These are phyloP conservation scores for Thaumetopoea pityocampa DNA, from an alignment of 1,140 invertebrate genomes.

Conservation along the genomic window DNA sequence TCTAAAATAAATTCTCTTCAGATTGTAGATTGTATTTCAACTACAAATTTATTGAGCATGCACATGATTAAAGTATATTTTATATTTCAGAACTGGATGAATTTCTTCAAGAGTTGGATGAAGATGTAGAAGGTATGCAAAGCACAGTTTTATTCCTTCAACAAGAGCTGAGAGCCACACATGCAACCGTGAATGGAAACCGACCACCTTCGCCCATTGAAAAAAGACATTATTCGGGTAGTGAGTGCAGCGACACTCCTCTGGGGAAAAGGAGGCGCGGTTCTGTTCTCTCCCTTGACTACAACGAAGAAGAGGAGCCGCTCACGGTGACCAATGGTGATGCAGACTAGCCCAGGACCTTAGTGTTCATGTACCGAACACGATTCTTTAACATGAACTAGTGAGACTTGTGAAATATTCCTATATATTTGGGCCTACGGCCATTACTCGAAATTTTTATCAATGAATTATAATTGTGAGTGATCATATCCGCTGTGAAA, in stretches of 20 bases:
- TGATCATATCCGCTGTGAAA: conserved; percentile 31
- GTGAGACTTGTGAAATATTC: conserved; percentile 34
- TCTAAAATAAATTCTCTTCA: too few relatives aligned
- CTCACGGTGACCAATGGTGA: conserved; percentile 69
- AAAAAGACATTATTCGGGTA: conserved; percentile 74
- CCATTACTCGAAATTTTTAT: conserved; percentile 33
- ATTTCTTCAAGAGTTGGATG: conserved; percentile 96
- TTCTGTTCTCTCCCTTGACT: conserved; percentile 82
- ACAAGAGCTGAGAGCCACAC: conserved; percentile 88
- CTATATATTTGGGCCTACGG: conserved; percentile 20
- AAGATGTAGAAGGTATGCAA: conserved; percentile 99
- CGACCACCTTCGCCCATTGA: conserved; percentile 32
- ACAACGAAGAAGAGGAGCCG: conserved; percentile 81
- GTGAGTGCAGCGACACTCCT: conserved; percentile 62
- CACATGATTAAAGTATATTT: conserved; percentile 14
- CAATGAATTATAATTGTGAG: conserved; percentile 34
- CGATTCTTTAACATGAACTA: conserved; percentile 32
- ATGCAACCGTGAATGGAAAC: conserved; percentile 50
- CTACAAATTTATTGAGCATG: too few relatives aligned
- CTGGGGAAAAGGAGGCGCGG: conserved; percentile 79
- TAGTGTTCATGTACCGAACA: conserved; percentile 35
- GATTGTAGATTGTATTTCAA: too few relatives aligned
- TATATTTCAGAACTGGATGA: conserved; percentile 91
- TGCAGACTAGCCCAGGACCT: conserved; percentile 53
- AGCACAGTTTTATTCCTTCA: conserved; percentile 96